Percentiles rank a stretch among this genome's conserved stretches.
Conservation (phyloP, 2,113 vertebrate species). For the Xenopus borealis region DNA sequence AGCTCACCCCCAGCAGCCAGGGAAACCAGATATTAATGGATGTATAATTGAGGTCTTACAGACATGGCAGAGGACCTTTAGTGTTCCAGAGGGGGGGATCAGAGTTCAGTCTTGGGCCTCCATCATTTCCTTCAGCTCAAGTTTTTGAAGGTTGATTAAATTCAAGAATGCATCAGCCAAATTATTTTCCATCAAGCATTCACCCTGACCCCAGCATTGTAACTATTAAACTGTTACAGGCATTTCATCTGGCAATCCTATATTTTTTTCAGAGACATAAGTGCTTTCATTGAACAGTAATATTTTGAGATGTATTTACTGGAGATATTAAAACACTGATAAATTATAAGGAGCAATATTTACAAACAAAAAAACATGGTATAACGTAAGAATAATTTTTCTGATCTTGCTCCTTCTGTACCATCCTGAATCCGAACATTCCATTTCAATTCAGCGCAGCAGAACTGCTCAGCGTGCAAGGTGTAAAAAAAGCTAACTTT, state of each 20-base stretch:
- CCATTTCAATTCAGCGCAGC: too few species aligned
- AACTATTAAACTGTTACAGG: background rate
- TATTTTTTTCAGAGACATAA: background rate
- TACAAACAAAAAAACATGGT: background rate
- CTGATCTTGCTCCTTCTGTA: too few species aligned
- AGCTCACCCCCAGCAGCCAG: conserved; percentile 18
- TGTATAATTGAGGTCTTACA: conserved; percentile 52
- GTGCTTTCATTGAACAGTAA: background rate
- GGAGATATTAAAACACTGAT: background rate
- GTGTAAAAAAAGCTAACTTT: too few species aligned
- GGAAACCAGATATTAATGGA: conserved; percentile 47
- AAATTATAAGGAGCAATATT: background rate
- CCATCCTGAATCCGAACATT: too few species aligned
- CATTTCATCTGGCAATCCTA: background rate
- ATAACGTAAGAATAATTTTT: too few species aligned
- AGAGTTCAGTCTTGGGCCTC: conserved; percentile 12
- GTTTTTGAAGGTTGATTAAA: conserved; percentile 18
- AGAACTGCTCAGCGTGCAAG: too few species aligned
- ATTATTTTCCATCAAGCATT: conserved; percentile 20
- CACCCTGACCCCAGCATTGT: background rate
- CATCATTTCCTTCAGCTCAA: conserved; percentile 5
- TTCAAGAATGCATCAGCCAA: conserved; percentile 12
- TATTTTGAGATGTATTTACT: background rate
- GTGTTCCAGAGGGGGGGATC: conserved; percentile 25
- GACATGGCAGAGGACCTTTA: conserved; percentile 42